Conservation (phyloP, 35 echinoderm and acorn worm species). For the Diadema setosum region DNA sequence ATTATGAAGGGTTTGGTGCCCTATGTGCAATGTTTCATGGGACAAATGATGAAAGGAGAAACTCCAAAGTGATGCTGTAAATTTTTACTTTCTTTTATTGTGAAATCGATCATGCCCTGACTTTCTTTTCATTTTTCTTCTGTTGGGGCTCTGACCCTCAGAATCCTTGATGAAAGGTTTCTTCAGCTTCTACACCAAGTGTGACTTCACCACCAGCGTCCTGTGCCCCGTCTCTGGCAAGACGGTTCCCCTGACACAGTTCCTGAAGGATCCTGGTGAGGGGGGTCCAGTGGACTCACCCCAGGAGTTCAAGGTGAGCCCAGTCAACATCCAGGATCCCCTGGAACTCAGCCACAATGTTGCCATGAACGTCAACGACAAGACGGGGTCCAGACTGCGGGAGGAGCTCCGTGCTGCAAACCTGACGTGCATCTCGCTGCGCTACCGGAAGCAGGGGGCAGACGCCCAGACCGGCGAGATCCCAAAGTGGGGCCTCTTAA, state of each 20-base stretch:
- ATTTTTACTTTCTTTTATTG: no score
- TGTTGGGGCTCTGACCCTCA: conserved; percentile 25
- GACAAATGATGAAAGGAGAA: no score
- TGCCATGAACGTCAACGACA: conserved; percentile 91
- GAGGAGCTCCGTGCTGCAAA: conserved; percentile 37
- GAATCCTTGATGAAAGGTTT: conserved; percentile 66
- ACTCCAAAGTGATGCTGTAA: no score
- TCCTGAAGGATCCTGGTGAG: neutral
- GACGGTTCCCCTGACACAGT: neutral
- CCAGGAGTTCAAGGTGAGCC: conserved; percentile 56
- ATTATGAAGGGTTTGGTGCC: no score
- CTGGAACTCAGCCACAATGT: conserved; percentile 88
- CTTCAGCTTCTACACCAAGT: conserved; percentile 74
- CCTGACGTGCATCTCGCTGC: conserved; percentile 18
- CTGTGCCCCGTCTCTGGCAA: conserved; percentile 63
- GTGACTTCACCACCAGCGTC: conserved; percentile 66
- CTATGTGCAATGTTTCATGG: no score
- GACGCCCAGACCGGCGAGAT: neutral
- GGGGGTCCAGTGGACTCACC: neutral
- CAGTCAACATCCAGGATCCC: conserved; percentile 87
- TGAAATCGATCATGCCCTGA: no score
- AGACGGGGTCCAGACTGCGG: conserved; percentile 6
- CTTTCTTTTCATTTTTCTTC: no score
- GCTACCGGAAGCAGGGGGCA: neutral
- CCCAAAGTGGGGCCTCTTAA: neutral